Evolutionary conservation across 2,888 invertebrate species (phyloP).

Genomic region (Drosophila acutilabella): DNA sequence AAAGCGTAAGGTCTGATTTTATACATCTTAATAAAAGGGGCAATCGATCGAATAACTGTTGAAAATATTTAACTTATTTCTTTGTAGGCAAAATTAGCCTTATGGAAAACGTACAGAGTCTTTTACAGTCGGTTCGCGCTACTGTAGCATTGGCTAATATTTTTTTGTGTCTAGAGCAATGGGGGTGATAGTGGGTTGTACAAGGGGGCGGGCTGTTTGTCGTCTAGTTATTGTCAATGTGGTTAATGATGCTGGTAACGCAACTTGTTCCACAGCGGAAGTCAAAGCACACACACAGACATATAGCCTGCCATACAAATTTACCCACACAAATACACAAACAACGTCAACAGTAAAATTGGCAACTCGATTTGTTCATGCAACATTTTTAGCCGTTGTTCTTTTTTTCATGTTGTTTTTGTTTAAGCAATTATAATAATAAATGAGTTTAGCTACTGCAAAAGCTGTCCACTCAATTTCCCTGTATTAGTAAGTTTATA

Average conservation of each 20-base stretch:
- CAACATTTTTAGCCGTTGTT: constrained; percentile 33
- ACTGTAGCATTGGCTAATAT: too few relatives aligned
- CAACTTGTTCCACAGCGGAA: constrained; percentile 33
- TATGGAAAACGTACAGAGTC: too few relatives aligned
- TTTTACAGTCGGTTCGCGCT: too few relatives aligned
- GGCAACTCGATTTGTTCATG: constrained; percentile 42
- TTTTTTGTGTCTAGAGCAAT: too few relatives aligned
- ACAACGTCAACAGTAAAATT: constrained; percentile 10
- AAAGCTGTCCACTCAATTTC: constrained; percentile 30
- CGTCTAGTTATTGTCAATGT: constrained; percentile 53
- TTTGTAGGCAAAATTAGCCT: too few relatives aligned
- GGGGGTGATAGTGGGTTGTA: background rate
- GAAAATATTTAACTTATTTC: too few relatives aligned
- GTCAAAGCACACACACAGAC: constrained; percentile 41
- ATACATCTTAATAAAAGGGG: too few relatives aligned
- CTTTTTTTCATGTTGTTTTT: constrained; percentile 18
- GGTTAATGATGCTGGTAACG: constrained; percentile 63
- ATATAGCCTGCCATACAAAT: constrained; percentile 9
- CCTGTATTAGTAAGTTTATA: background rate
- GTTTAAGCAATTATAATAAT: constrained; percentile 73
- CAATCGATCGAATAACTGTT: too few relatives aligned
- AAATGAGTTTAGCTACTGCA: constrained; percentile 60
- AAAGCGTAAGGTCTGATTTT: too few relatives aligned
- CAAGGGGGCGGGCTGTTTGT: constrained; percentile 16
- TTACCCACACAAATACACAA: constrained; percentile 7